Percentiles rank a stretch among this genome's conserved stretches.
phyloP scores from a whole-genome alignment of 2,888 invertebrate species.

The Laothoe populi region DNA sequence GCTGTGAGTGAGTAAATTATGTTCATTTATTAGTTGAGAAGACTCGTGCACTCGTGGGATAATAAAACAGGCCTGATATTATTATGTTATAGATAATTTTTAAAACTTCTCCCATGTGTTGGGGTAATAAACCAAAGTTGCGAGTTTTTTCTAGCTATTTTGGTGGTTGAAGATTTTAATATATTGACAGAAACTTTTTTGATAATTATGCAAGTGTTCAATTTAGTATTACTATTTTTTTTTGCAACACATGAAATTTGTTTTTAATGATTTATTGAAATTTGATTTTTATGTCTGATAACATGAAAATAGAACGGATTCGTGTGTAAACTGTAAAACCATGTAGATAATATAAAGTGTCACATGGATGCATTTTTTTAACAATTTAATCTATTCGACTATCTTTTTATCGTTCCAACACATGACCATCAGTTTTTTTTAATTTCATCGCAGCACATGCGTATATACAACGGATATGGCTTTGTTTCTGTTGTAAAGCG shows the following conservation, averaged over 20 bases:
- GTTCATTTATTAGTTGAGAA: too few relatives aligned
- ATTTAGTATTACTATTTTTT: too few relatives aligned
- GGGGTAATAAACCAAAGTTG: too few relatives aligned
- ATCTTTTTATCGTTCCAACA: slow-evolving; percentile 19
- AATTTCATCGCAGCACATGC: neutral
- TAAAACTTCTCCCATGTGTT: too few relatives aligned
- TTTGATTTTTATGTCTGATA: neutral
- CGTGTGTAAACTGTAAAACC: neutral
- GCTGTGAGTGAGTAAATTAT: neutral
- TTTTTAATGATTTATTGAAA: neutral
- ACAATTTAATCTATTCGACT: slow-evolving; percentile 12
- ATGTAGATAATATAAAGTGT: neutral
- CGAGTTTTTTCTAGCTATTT: too few relatives aligned
- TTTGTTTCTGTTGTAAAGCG: slow-evolving; percentile 64
- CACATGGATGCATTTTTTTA: slow-evolving; percentile 9
- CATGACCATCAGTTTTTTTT: slow-evolving; percentile 12
- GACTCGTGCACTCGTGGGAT: too few relatives aligned
- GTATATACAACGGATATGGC: slow-evolving; percentile 65
- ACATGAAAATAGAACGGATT: neutral
- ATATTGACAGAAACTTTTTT: too few relatives aligned
- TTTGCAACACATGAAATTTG: too few relatives aligned
- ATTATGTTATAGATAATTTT: too few relatives aligned
- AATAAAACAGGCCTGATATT: too few relatives aligned
- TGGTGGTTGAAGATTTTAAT: too few relatives aligned
- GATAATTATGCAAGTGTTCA: too few relatives aligned